Base-by-base conservation (phyloP, 2,797 vertebrate species). In the Pantherophis vulpinus region DNA sequence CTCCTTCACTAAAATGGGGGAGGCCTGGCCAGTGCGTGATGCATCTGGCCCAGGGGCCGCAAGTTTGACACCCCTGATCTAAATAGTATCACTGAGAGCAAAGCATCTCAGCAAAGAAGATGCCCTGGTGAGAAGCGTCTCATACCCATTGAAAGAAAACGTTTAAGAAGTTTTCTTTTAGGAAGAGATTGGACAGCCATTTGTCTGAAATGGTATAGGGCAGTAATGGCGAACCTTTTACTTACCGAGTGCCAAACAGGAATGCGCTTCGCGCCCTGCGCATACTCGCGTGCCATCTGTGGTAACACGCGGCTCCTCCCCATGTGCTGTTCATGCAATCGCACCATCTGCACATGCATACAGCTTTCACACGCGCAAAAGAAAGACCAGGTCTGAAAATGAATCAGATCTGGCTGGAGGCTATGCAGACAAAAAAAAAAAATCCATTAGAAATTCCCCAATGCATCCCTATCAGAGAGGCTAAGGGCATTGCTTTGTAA, bases 291-390 rank as follows among this genome's bases (percentile, higher is more conserved):
- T 54, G 1, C 51, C 51, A 54, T 54, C 51, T 9, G 51, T 10
- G 9, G 1, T 54, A 54, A 54, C 51, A 1, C 1, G 51, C 1
- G 51, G 9, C 9, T 54, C 51, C 51, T 54, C 51, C 51, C 51
- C 51, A 54, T 0, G 1, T 54, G 51, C 47, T 51, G 47, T 8
- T 1, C 1, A 9, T 3, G 51, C 8, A 54, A 54, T 1, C 1
- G 51, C 51, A 54, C 51, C 8, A 54, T 54, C 51, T 51, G 51
- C 3, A 9, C 51, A 54, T 54, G 8, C 1, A 0, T 0, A 54
- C 9, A 54, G 51, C 51, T 10, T 54, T 54, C 51, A 10, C 51
- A 10, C 0, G 1, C 9, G 51, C 51, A 14, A 70, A 70, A 70
- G 66, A 16, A 70, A 70, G 66, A 32, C 5, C 13, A 70, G 13